Percentiles rank a stretch among this genome's conserved stretches.
phyloP scores from a whole-genome alignment of 2,888 invertebrate species.

The Leptopterna dolabrata region DNA sequence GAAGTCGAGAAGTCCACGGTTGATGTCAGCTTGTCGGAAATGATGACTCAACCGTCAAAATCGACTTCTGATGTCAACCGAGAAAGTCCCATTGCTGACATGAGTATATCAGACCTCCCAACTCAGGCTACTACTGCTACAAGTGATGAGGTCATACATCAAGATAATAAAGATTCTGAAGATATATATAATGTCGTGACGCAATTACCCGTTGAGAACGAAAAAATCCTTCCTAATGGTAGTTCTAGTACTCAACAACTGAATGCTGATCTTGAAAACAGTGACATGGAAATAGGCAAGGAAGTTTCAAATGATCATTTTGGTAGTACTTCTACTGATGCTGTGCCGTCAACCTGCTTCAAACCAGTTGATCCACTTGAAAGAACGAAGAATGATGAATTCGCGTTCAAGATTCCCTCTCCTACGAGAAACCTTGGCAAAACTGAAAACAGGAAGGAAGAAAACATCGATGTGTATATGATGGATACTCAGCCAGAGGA shows the following conservation, averaged over 20 bases:
- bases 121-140: not conserved
- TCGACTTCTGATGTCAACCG: not conserved
- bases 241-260: not conserved
- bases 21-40: not conserved
- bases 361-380: not conserved
- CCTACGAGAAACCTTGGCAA: not conserved
- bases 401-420: not conserved
- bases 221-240: not conserved
- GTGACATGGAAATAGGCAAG: not conserved
- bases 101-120: not conserved
- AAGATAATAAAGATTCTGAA: slow-evolving; percentile 8
- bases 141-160: not conserved
- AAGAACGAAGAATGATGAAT: not conserved
- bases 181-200: slow-evolving; percentile 7
- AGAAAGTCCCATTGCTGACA: not conserved
- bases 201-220: not conserved
- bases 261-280: not conserved
- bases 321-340: not conserved
- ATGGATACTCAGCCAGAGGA: not conserved
- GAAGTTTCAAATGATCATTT: not conserved
- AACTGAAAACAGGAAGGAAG: not conserved
- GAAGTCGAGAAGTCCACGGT: not conserved
- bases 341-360: not conserved
- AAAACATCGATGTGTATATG: not conserved
- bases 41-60: not conserved